Evolutionary conservation across 1,140 invertebrate species (phyloP), one percentile per base, ranked within the genome.

Genomic region (Lordiphosa stackelbergi): DNA sequence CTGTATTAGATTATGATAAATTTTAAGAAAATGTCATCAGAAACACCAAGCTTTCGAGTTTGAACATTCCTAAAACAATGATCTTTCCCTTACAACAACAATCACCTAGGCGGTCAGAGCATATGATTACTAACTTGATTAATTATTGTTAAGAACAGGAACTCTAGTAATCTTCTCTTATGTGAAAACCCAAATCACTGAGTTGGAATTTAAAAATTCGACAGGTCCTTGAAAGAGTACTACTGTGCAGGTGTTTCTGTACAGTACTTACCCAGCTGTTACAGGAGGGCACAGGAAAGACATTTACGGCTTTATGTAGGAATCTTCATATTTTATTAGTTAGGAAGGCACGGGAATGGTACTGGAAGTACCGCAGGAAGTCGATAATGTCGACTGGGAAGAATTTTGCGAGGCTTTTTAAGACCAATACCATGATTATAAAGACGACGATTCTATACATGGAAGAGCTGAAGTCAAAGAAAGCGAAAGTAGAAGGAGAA

Each of bases 401-500:
- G 47, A 37, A 8, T 49, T 49, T 49, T 49, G 47, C 5, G 13
- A 36, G 16, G 31, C 47, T 5, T 36, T 37, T 5, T 37, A 36
- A 16, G 36, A 10, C 7, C 35, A 49, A 22, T 37, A 37, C n/a
- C 35, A 49, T 4, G 47, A 37, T 49, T 9, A 36, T 13, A 49
- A 37, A 11, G 35, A 49, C 19, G 16, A 49, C 19, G 47, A 49
- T 5, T 19, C 19, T 8, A 16, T 49, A n/a, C n/a, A 22, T 49
- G 47, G 16, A 49, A 22, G 47, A 49, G 22, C 5, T 49, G 3
- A 8, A 35, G 9, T 12, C 34, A n/a, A 9, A 22, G 16, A 19
- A 49, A 49, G 8, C 47, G n/a, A 49, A 36, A 4, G 16, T 9
- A n/a, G 35, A 19, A 11, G 47, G 47, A 13, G 35, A 49, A 49